Percentiles rank a stretch among this genome's conserved stretches.
Evolutionary conservation across 2,797 vertebrate genomes (phyloP).

Genomic region (Acrossocheilus fasciatus): DNA sequence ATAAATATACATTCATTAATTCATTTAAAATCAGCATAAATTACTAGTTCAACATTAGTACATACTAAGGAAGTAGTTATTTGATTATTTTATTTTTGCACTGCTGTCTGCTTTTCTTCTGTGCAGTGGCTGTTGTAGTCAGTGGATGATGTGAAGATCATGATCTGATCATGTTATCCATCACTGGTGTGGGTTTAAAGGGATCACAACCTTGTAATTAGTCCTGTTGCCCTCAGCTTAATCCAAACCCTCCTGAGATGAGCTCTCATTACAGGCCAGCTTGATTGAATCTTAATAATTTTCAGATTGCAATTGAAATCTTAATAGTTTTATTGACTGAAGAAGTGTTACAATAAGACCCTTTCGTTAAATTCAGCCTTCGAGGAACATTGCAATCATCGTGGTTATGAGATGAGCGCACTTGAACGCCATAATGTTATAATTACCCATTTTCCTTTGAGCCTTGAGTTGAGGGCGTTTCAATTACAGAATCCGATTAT

Average conservation of each 20-base stretch:
- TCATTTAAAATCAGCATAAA: background rate
- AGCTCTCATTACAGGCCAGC: background rate
- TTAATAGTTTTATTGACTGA: background rate
- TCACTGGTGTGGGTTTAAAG: conserved; percentile 14
- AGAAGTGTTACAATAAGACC: background rate
- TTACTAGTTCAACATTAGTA: background rate
- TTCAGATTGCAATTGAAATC: background rate
- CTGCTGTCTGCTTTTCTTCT: background rate
- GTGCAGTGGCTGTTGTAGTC: background rate
- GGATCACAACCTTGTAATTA: background rate
- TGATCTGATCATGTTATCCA: background rate
- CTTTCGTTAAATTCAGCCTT: background rate
- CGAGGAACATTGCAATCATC: background rate
- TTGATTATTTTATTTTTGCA: background rate
- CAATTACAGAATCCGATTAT: background rate
- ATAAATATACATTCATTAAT: background rate
- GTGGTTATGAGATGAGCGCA: background rate
- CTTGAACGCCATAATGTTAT: background rate
- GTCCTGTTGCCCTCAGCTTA: background rate
- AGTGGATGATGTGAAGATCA: background rate
- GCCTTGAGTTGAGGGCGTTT: background rate
- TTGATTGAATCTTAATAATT: background rate
- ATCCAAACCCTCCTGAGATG: background rate
- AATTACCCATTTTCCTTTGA: background rate
- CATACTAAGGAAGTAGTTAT: background rate